A percentile compares a stretch with the other conserved stretches of the same genome.
Evolutionary conservation across 2,888 invertebrate species (phyloP).

Genomic region (Deroplatys truncata): DNA sequence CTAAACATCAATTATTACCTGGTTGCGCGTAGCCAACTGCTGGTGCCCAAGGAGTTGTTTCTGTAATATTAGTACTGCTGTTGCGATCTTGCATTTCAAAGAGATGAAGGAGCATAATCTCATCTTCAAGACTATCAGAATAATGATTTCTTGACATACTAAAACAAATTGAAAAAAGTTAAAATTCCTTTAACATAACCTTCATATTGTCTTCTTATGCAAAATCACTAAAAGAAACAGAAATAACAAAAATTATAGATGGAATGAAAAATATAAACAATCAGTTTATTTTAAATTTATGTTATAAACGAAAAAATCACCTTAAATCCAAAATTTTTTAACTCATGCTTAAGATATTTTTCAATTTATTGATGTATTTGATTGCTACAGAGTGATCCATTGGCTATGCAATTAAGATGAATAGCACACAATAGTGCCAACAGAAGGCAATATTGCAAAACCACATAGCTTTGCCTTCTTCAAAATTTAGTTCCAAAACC

Average conservation of each 20-base stretch:
- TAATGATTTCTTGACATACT: slow-evolving; percentile 31
- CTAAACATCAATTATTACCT: neutral
- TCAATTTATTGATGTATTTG: no score
- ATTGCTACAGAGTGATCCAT: no score
- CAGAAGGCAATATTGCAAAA: no score
- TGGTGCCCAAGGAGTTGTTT: neutral
- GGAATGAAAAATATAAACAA: neutral
- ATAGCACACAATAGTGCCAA: no score
- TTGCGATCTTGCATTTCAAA: slow-evolving; percentile 49
- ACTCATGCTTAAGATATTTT: no score
- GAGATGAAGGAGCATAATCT: slow-evolving; percentile 56
- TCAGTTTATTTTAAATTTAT: neutral
- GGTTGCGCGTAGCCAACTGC: neutral
- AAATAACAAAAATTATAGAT: no score
- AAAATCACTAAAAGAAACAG: neutral
- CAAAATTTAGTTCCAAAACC: no score
- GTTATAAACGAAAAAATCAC: no score
- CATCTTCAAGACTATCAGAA: slow-evolving; percentile 47
- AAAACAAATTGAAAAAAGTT: neutral
- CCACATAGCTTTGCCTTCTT: no score
- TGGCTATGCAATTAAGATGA: no score
- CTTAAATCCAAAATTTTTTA: no score
- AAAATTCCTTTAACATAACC: neutral
- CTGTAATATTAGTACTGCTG: slow-evolving; percentile 9
- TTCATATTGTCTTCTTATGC: neutral